Evolutionary conservation across 2,113 vertebrate genomes (phyloP).

Genomic region (Menura novaehollandiae): DNA sequence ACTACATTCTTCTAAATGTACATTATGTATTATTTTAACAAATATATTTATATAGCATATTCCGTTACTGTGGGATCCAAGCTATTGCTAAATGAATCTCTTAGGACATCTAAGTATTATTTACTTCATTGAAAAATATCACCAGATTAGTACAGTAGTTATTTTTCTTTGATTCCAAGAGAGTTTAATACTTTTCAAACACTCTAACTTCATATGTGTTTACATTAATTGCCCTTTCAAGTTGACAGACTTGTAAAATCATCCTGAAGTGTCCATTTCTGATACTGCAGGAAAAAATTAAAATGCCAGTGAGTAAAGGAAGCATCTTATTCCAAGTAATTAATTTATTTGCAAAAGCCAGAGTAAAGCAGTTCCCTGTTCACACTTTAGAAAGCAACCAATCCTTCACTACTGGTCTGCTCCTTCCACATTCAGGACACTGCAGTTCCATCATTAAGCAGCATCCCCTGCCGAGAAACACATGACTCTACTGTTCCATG

Average conservation of each 20-base stretch:
- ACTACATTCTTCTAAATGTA: neutral
- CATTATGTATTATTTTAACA: neutral
- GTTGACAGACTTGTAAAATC: neutral
- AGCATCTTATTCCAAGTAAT: neutral
- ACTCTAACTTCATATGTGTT: neutral
- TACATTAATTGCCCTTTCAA: neutral
- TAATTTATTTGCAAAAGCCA: neutral
- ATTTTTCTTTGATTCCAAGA: neutral
- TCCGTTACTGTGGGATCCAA: neutral
- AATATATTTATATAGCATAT: neutral
- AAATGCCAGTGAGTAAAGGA: neutral
- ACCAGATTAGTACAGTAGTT: neutral
- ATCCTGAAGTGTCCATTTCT: neutral
- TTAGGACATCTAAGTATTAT: neutral
- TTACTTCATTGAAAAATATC: neutral
- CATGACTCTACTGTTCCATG: constrained; percentile 2
- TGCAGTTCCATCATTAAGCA: constrained; percentile 8
- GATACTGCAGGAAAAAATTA: neutral
- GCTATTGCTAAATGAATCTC: neutral
- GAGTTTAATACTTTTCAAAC: neutral
- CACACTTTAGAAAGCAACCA: neutral
- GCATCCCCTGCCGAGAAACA: neutral
- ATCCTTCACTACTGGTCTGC: neutral
- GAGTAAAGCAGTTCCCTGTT: neutral
- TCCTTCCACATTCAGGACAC: neutral